Conservation (phyloP, 2,113 vertebrate species). For the Tonatia bakeri region DNA sequence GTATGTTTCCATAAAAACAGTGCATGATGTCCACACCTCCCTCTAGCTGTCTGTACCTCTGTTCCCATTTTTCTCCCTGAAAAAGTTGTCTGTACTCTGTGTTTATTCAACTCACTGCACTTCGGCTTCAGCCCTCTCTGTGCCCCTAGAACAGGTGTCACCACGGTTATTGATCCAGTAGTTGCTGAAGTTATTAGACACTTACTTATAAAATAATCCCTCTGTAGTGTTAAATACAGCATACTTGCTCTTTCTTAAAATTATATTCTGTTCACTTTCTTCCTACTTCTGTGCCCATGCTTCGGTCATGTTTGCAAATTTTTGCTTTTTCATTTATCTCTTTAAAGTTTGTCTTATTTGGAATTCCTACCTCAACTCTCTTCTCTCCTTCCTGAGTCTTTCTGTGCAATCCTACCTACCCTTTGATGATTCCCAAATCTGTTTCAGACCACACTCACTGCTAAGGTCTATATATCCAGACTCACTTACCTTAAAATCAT, state of each 20-base stretch:
- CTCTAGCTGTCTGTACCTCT: neutral
- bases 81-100: neutral
- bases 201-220: neutral
- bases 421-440: neutral
- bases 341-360: neutral
- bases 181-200: neutral
- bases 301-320: neutral
- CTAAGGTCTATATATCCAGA: neutral
- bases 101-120: neutral
- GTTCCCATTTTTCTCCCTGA: neutral
- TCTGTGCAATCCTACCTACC: neutral
- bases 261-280: neutral
- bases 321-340: neutral
- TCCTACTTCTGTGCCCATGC: neutral
- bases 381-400: neutral
- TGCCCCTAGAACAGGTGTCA: neutral
- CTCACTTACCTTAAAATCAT: neutral
- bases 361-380: neutral
- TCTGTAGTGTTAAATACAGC: neutral
- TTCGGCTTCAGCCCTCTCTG: neutral
- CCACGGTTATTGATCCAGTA: neutral
- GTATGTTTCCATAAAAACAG: neutral
- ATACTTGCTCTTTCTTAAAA: neutral
- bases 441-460: neutral
- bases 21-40: neutral